A percentile compares a stretch with the other conserved stretches of the same genome.
Evolutionary conservation across 2,113 vertebrate species (phyloP).

Genomic region (Elephas maximus): DNA sequence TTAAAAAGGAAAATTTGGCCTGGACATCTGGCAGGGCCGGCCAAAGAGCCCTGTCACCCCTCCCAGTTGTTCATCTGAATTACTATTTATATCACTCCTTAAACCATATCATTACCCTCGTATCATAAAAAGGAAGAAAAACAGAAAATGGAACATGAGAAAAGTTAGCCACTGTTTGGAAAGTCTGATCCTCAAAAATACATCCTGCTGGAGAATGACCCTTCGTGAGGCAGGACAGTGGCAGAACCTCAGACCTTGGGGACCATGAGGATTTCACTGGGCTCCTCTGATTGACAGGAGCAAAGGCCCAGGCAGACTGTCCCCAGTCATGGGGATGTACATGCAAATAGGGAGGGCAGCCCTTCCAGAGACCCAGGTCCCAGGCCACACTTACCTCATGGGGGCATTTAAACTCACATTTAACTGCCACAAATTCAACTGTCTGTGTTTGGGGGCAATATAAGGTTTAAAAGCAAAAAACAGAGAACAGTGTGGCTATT

Average conservation of each 20-base stretch:
- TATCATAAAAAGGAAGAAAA: conserved; percentile 54
- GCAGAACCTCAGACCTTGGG: not conserved
- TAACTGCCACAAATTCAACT: not conserved
- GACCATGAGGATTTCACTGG: not conserved
- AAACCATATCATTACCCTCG: not conserved
- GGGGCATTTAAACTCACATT: not conserved
- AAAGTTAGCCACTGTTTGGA: not conserved
- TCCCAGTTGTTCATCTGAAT: conserved; percentile 6
- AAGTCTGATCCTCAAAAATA: conserved; percentile 27
- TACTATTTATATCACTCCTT: conserved; percentile 56
- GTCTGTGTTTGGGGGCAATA: not conserved
- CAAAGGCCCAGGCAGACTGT: not conserved
- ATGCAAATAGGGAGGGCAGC: not conserved
- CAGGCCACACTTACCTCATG: not conserved
- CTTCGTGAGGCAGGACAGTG: not conserved
- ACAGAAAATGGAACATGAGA: conserved; percentile 42
- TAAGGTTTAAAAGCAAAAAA: not conserved
- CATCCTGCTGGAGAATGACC: not conserved
- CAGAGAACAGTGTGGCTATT: not conserved
- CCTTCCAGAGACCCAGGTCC: not conserved
- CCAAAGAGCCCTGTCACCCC: not conserved
- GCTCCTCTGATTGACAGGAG: not conserved
- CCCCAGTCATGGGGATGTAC: fast-evolving
- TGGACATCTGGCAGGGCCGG: not conserved
- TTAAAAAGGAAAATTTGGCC: not conserved